A percentile compares a stretch with the other conserved stretches of the same genome.
These are phyloP conservation scores for Hylyphantes graminicola DNA, from an alignment of 1,140 invertebrate genomes.

Conservation along the genomic window DNA sequence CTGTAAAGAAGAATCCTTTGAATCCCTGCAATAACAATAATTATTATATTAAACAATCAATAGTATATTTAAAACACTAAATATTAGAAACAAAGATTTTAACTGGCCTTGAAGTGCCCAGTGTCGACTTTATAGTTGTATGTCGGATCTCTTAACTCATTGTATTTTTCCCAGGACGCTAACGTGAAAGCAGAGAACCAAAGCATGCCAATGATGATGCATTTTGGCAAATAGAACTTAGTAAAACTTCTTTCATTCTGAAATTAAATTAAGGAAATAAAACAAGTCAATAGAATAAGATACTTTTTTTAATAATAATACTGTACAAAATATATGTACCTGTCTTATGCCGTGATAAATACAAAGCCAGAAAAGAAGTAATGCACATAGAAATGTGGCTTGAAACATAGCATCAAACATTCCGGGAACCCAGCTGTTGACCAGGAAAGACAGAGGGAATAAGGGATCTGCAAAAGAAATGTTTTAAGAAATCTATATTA, in stretches of 20 bases:
- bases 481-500: not conserved
- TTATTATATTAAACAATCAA: not conserved
- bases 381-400: constrained; percentile 85
- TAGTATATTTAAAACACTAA: not conserved
- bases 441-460: constrained; percentile 89
- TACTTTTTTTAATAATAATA: too few species aligned
- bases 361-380: constrained; percentile 94
- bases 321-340: constrained; percentile 71
- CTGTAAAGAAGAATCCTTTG: constrained; percentile 87
- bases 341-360: constrained; percentile 94
- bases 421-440: constrained; percentile 90
- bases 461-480: constrained; percentile 81
- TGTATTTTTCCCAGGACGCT: constrained; percentile 89
- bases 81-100: not conserved
- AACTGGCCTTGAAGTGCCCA: constrained; percentile 85
- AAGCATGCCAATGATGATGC: constrained; percentile 85
- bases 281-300: too few species aligned
- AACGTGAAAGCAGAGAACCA: constrained; percentile 88
- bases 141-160: constrained; percentile 89
- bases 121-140: constrained; percentile 92
- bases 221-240: constrained; percentile 92
- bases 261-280: constrained; percentile 17
- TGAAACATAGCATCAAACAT: constrained; percentile 91
- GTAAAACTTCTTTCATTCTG: constrained; percentile 87
- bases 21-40: constrained; percentile 67